These are phyloP conservation scores for Eupithecia centaureata DNA, from an alignment of 2,888 invertebrate species.

Conservation along the genomic window DNA sequence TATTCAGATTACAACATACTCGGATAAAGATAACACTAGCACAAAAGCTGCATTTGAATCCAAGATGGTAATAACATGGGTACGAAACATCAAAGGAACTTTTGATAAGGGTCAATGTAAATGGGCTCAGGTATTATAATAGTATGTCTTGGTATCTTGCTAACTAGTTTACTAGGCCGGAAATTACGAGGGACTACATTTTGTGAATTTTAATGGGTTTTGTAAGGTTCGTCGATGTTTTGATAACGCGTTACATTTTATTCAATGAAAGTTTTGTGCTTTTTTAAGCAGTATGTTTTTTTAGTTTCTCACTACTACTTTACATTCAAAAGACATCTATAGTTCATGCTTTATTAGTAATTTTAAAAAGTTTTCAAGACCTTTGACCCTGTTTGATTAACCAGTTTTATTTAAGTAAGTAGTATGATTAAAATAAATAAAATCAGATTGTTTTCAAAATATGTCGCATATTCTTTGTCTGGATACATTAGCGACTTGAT, in stretches of 20 bases:
- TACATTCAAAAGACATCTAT: too few relatives aligned
- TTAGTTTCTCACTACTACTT: too few relatives aligned
- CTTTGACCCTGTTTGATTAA: too few relatives aligned
- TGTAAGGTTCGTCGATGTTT: neutral
- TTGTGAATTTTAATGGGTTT: constrained; percentile 8
- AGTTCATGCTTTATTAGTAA: too few relatives aligned
- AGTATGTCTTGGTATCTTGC: constrained; percentile 27
- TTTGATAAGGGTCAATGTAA: constrained; percentile 46
- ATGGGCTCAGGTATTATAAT: constrained; percentile 35
- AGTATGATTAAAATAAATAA: too few relatives aligned
- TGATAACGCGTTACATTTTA: neutral
- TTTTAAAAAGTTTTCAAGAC: too few relatives aligned
- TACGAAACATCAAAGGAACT: constrained; percentile 42
- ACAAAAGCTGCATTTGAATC: constrained; percentile 41
- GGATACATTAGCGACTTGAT: too few relatives aligned
- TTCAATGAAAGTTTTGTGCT: too few relatives aligned
- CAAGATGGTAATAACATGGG: constrained; percentile 36
- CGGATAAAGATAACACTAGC: neutral
- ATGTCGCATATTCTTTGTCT: too few relatives aligned
- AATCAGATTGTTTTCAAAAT: too few relatives aligned
- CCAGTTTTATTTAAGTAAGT: too few relatives aligned
- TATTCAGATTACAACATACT: neutral
- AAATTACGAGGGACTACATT: constrained; percentile 20
- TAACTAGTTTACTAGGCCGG: constrained; percentile 26
- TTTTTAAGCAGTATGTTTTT: too few relatives aligned